Evolutionary conservation across 2,797 vertebrate species (phyloP).

Genomic region (Halcyon leucocephala): DNA sequence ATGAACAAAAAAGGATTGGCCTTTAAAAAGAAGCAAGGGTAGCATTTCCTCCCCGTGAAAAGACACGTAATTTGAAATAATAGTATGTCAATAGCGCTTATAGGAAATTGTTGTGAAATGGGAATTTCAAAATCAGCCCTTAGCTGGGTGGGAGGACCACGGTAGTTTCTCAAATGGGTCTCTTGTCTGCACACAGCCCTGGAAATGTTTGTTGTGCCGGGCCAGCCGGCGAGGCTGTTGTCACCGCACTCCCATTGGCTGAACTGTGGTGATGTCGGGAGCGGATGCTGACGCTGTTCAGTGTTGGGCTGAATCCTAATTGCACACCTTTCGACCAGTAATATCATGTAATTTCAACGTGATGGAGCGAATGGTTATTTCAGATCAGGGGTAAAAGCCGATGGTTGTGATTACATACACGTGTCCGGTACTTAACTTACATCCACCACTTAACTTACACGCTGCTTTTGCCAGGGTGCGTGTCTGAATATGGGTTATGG

Average conservation of each 20-base stretch:
- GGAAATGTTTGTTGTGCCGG: neutral
- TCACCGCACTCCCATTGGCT: neutral
- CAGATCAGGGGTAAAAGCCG: neutral
- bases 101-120: constrained; percentile 86
- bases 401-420: neutral
- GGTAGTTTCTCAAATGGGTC: constrained; percentile 77
- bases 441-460: neutral
- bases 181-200: neutral
- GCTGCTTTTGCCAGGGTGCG: neutral
- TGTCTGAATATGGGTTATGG: neutral
- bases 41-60: constrained; percentile 83
- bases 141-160: constrained; percentile 78
- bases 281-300: constrained; percentile 3
- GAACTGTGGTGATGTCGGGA: neutral
- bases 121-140: constrained; percentile 83
- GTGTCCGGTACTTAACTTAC: neutral
- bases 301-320: neutral
- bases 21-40: constrained; percentile 84
- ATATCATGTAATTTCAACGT: neutral
- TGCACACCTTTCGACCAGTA: neutral
- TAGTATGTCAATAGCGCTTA: constrained; percentile 84
- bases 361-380: neutral
- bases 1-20: constrained; percentile 83
- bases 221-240: neutral
- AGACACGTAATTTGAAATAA: constrained; percentile 94